A percentile compares a stretch with the other conserved stretches of the same genome.
Evolutionary conservation across 1,140 invertebrate genomes (phyloP).

Genomic region (Paraescarpia echinospica): DNA sequence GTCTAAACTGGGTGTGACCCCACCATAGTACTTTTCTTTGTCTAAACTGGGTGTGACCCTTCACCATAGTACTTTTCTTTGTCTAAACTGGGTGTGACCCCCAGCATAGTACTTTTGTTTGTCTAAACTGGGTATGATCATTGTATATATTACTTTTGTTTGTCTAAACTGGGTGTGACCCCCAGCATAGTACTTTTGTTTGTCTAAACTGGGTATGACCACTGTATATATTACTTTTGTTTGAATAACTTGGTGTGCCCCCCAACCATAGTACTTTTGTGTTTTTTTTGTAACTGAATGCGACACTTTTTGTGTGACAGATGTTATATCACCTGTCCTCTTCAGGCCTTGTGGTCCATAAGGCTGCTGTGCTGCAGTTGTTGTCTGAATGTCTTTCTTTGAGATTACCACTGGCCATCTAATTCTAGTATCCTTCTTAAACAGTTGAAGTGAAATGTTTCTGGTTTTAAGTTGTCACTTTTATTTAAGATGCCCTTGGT

Average conservation of each 20-base stretch:
- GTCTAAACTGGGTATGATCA: not conserved
- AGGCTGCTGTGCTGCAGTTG: too few species aligned
- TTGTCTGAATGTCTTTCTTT: too few species aligned
- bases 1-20: not conserved
- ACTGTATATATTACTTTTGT: not conserved
- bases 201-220: not conserved
- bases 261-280: not conserved
- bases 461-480: too few species aligned
- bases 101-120: not conserved
- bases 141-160: not conserved
- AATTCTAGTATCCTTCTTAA: too few species aligned
- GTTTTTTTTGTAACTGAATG: not conserved
- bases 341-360: too few species aligned
- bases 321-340: too few species aligned
- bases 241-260: not conserved
- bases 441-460: too few species aligned
- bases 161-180: not conserved
- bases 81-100: not conserved
- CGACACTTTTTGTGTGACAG: too few species aligned
- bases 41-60: not conserved
- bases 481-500: too few species aligned
- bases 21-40: not conserved
- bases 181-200: not conserved
- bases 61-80: not conserved
- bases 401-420: too few species aligned